A percentile compares a stretch with the other conserved stretches of the same genome.
phyloP scores from a whole-genome alignment of 2,888 invertebrate genomes.

The Amphiduros pacificus region DNA sequence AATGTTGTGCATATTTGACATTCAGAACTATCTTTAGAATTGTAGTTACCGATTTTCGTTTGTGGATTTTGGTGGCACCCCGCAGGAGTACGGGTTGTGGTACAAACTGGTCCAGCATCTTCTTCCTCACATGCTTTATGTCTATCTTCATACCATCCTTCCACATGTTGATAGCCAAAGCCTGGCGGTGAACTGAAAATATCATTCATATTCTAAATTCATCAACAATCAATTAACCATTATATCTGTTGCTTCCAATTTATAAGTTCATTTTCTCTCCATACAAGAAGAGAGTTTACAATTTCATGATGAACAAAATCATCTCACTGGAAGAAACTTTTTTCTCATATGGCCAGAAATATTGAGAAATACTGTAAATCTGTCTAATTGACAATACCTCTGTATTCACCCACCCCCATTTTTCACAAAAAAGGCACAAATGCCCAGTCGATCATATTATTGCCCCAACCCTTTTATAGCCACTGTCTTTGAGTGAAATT shows the following conservation, averaged over 20 bases:
- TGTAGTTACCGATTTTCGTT: too few relatives aligned
- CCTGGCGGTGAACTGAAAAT: slow-evolving; percentile 55
- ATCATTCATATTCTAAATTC: neutral
- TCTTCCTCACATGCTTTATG: slow-evolving; percentile 80
- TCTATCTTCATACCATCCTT: slow-evolving; percentile 79
- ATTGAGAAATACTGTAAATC: too few relatives aligned
- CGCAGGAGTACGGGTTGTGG: slow-evolving; percentile 43
- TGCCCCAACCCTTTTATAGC: too few relatives aligned
- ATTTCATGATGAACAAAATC: neutral
- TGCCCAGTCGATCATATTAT: too few relatives aligned
- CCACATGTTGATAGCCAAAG: slow-evolving; percentile 66
- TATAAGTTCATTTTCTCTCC: neutral
- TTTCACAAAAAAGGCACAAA: too few relatives aligned
- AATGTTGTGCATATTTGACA: too few relatives aligned
- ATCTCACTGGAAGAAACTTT: neutral
- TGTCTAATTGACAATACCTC: too few relatives aligned
- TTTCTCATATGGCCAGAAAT: neutral
- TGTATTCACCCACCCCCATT: too few relatives aligned
- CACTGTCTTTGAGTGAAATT: too few relatives aligned
- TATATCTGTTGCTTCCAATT: neutral
- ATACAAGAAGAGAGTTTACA: neutral
- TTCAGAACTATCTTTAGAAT: too few relatives aligned
- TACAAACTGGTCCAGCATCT: slow-evolving; percentile 47
- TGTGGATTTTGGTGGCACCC: too few relatives aligned
- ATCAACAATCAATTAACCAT: neutral